Evolutionary conservation across 2,113 vertebrate genomes (phyloP).

Genomic region (Perccottus glenii): DNA sequence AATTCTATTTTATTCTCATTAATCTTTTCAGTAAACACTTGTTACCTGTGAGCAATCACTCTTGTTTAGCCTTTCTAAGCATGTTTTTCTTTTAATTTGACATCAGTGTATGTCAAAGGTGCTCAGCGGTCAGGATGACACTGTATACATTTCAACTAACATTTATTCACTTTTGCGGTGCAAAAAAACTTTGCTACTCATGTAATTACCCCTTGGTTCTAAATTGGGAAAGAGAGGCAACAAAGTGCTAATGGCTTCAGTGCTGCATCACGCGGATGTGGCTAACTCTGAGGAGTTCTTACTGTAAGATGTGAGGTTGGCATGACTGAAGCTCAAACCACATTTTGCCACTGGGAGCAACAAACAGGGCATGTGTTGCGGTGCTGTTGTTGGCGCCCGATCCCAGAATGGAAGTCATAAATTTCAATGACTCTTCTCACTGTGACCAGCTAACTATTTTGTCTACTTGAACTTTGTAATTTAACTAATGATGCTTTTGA

Average conservation of each 20-base stretch:
- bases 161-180: background rate
- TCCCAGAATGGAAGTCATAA: constrained; percentile 55
- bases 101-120: constrained; percentile 1
- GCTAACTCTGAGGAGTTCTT: constrained; percentile 36
- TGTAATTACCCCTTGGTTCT: constrained; percentile 19
- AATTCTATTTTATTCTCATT: background rate
- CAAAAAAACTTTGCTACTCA: constrained; percentile 1
- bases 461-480: constrained; percentile 38
- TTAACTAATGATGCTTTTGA: constrained; percentile 37
- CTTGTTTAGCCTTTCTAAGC: constrained; percentile 1
- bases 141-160: background rate
- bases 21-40: background rate
- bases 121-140: background rate
- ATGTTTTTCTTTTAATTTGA: background rate
- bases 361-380: constrained; percentile 39
- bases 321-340: constrained; percentile 56
- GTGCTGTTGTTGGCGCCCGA: constrained; percentile 28
- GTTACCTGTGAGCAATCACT: background rate
- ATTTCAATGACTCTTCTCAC: constrained; percentile 39
- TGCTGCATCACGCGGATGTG: constrained; percentile 51
- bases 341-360: constrained; percentile 52
- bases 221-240: constrained; percentile 14
- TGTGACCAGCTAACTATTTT: constrained; percentile 21
- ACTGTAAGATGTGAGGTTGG: constrained; percentile 52
- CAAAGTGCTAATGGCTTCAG: constrained; percentile 18